Evolutionary conservation across 2,888 invertebrate species (phyloP), one percentile per base, ranked within the genome.

Genomic region (Drosophila paramelanica): DNA sequence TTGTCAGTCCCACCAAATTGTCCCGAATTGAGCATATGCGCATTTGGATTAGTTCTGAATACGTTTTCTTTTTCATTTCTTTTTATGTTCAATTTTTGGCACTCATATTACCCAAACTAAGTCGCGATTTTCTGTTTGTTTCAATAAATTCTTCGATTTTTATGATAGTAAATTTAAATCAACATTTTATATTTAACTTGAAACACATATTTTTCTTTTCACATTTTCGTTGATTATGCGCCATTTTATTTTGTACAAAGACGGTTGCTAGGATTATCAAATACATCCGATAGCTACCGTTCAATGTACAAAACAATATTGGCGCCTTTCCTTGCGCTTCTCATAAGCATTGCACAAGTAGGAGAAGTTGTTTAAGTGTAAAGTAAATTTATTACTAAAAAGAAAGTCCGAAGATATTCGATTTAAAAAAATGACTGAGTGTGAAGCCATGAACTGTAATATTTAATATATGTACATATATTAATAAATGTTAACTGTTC

Each of bases 1-100:
- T 73, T 73, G 73, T 66, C 66, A 5, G 17, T 8, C 14, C 49
- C 23, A 51, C 41, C 43, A 55, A 50, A 25, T 41, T 46, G 31
- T 10, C 5, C 39, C 61, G 50, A 72, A 76, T 66, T 55, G 76
- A 79, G 81, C 79, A 82, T 82, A 83, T 82, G 83, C 79, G 77
- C 77, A 64, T 65, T 79, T 74, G 83, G 81, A 69, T 82, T 79
- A 75, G 47, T 59, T 36, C 20, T 23, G 55, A 49, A 49, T 47
- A 49, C 73, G 61, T 60, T 62, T 60, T 70, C 64, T 61, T 60
- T 62, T 60, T 71, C 62, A 67, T 69, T 66, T 33, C 11, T 41
- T 43, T 17, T n/a, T 20, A 1, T 27, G 5, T 6, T 6, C 6
- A 27, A 27, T 27, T 27, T 27, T 27, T 27, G 27, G 27, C 7